These are phyloP conservation scores for Meloe dianella DNA, from an alignment of 2,888 invertebrate species.

Conservation along the genomic window DNA sequence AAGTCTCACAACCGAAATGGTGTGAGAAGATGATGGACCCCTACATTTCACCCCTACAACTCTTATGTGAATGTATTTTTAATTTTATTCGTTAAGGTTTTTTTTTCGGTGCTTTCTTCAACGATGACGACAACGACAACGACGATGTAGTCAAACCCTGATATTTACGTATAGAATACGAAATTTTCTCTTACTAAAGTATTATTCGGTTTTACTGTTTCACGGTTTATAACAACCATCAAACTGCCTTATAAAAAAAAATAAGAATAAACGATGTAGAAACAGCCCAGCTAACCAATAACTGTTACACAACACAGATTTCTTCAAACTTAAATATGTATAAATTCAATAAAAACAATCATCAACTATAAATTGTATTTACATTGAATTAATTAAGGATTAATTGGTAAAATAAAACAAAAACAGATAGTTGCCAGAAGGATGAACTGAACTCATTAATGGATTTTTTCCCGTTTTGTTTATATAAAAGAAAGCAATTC, in stretches of 20 bases:
- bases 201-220: background rate
- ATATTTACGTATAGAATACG: slow-evolving; percentile 6
- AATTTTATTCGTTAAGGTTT: slow-evolving; percentile 42
- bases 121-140: slow-evolving; percentile 23
- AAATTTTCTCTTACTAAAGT: slow-evolving; percentile 1
- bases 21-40: background rate
- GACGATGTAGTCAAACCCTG: background rate
- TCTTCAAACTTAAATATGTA: background rate
- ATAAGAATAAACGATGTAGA: background rate
- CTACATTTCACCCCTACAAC: slow-evolving; percentile 22
- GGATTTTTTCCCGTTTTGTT: background rate
- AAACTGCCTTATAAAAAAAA: background rate
- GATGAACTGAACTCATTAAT: background rate
- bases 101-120: slow-evolving; percentile 22
- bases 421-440: background rate
- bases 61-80: slow-evolving; percentile 47
- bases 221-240: background rate
- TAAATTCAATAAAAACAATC: background rate
- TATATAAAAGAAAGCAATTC: background rate
- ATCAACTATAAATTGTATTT: slow-evolving; percentile 27
- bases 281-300: background rate
- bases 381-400: slow-evolving; percentile 37
- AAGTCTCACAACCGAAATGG: background rate
- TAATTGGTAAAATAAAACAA: slow-evolving; percentile 25
- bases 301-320: background rate